Conservation (phyloP, 1,140 invertebrate genomes). For the Drosophila guanche region DNA sequence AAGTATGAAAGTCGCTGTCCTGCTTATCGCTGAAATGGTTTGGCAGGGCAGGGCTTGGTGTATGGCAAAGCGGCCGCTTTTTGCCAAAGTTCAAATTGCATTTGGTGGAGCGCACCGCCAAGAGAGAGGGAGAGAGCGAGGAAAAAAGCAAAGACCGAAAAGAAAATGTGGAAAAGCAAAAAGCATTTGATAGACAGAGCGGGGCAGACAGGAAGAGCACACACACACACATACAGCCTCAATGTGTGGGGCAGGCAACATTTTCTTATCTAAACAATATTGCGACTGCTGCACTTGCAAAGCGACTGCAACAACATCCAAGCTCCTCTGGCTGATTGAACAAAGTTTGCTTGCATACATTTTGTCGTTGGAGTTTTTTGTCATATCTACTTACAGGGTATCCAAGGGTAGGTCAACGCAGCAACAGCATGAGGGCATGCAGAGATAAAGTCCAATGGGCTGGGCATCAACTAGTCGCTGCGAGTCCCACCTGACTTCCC, state of each 20-base stretch:
- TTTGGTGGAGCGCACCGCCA: conserved; percentile 29
- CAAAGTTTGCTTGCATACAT: conserved; percentile 67
- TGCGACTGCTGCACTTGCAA: conserved; percentile 50
- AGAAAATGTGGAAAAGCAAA: conserved; percentile 57
- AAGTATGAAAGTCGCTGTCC: conserved; percentile 54
- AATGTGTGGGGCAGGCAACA: conserved; percentile 39
- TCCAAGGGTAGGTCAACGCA: not conserved
- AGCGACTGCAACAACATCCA: conserved; percentile 43
- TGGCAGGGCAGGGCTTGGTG: not conserved
- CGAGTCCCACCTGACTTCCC: not conserved
- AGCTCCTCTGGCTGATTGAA: conserved; percentile 73
- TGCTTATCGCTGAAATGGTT: conserved; percentile 55
- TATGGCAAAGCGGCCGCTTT: conserved; percentile 38
- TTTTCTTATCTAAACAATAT: conserved; percentile 80
- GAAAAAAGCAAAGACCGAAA: conserved; percentile 6
- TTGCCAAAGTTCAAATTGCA: conserved; percentile 71
- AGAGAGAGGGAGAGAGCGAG: conserved; percentile 2
- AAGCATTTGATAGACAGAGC: conserved; percentile 62
- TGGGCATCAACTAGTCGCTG: conserved; percentile 2
- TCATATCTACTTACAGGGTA: conserved; percentile 37
- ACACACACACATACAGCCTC: conserved; percentile 3
- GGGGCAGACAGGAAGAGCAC: conserved; percentile 31
- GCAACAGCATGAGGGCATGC: not conserved
- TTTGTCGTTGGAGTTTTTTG: conserved; percentile 37
- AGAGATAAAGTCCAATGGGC: not conserved